Percentiles rank a stretch among this genome's conserved stretches.
These are phyloP conservation scores for Exephanes ischioxanthus DNA, from an alignment of 2,888 invertebrate genomes.

Conservation along the genomic window DNA sequence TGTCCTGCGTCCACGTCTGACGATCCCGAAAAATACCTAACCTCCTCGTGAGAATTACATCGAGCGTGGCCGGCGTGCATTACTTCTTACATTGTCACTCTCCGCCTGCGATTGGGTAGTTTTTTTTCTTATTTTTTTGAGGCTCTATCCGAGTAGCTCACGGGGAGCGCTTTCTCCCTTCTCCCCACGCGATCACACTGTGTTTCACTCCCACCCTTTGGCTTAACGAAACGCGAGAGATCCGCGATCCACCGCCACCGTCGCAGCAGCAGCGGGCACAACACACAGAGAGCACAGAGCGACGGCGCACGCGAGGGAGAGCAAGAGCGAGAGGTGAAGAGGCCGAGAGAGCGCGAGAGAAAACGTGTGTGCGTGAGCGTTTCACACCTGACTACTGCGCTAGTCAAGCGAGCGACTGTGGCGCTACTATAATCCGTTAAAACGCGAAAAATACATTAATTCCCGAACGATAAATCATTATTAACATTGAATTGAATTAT, in stretches of 20 bases:
- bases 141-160: conserved; percentile 15
- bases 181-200: conserved; percentile 47
- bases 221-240: conserved; percentile 42
- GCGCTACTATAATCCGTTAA: conserved; percentile 42
- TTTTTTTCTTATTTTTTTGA: conserved; percentile 7
- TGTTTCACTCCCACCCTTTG: conserved; percentile 56
- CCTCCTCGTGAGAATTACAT: conserved; percentile 4
- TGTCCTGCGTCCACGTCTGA: not conserved
- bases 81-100: conserved; percentile 10
- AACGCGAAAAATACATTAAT: not conserved
- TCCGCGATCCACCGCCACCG: conserved; percentile 61
- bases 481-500: conserved; percentile 36
- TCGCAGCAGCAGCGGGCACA: conserved; percentile 33
- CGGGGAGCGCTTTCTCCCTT: conserved; percentile 62
- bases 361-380: conserved; percentile 81
- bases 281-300: conserved; percentile 46
- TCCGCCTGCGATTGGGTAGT: not conserved
- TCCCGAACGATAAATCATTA: conserved; percentile 48
- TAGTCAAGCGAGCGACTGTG: conserved; percentile 76
- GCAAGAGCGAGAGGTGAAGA: conserved; percentile 38
- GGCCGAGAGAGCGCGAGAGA: conserved; percentile 44
- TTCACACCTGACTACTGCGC: conserved; percentile 84
- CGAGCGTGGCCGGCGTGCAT: not conserved
- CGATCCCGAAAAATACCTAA: not conserved
- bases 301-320: conserved; percentile 61